Conservation (phyloP, 2,888 invertebrate species). For the Lepas anatifera region DNA sequence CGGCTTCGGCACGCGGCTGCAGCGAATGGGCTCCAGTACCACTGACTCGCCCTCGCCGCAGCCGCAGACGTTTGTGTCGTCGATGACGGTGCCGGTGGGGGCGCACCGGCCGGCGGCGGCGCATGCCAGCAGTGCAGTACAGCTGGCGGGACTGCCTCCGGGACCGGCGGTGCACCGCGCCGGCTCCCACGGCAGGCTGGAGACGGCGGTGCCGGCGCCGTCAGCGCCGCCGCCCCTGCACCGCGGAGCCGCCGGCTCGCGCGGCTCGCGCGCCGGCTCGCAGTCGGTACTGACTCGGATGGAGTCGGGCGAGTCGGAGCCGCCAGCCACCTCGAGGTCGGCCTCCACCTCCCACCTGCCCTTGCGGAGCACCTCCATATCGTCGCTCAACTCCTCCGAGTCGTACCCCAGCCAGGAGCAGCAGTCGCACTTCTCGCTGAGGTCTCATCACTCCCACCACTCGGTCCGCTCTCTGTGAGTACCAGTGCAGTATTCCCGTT, state of each 20-base stretch:
- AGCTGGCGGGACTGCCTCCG: conserved; percentile 5
- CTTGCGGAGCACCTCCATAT: conserved; percentile 7
- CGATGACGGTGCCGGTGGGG: conserved; percentile 8
- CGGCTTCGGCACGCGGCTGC: neutral
- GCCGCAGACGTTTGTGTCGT: conserved; percentile 6
- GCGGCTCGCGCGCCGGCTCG: neutral
- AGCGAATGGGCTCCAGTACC: conserved; percentile 11
- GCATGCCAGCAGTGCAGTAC: neutral
- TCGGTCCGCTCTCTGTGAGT: conserved; percentile 11
- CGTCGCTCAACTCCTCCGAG: conserved; percentile 12
- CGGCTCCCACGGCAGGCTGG: conserved; percentile 6
- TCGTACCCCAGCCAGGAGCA: conserved; percentile 8
- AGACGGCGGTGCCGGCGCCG: neutral
- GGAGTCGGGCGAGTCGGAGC: conserved; percentile 12
- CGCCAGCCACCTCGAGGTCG: conserved; percentile 6
- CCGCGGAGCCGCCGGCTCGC: neutral
- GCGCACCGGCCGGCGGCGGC: neutral
- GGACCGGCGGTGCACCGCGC: conserved; percentile 5
- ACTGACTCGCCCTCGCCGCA: conserved; percentile 13
- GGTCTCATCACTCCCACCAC: conserved; percentile 12
- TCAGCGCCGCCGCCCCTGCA: neutral
- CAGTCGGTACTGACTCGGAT: conserved; percentile 5
- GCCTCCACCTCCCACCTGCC: conserved; percentile 8
- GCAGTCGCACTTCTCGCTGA: conserved; percentile 14
- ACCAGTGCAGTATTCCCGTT: no score